Percentiles rank a stretch among this genome's conserved stretches.
These are phyloP conservation scores for Cotesia vestalis DNA, from an alignment of 1,140 invertebrate species.

Conservation along the genomic window DNA sequence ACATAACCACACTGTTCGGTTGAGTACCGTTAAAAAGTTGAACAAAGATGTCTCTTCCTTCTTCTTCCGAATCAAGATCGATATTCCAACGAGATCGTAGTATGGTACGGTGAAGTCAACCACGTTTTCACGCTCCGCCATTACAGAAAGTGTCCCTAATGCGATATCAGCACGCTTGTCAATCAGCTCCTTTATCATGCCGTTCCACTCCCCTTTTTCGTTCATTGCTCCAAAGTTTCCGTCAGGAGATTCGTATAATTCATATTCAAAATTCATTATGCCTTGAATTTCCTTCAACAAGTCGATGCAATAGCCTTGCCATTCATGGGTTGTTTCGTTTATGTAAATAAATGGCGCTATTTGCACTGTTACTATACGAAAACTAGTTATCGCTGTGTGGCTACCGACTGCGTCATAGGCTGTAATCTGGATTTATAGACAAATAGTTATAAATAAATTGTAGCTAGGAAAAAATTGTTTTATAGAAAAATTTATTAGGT, in stretches of 20 bases:
- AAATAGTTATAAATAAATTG: no score
- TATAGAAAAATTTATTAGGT: no score
- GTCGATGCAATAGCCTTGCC: slow-evolving; percentile 93
- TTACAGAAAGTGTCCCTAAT: slow-evolving; percentile 86
- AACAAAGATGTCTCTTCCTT: slow-evolving; percentile 87
- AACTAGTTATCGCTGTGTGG: slow-evolving; percentile 81
- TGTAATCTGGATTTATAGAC: slow-evolving; percentile 51
- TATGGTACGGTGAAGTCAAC: slow-evolving; percentile 95
- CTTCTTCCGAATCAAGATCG: slow-evolving; percentile 88
- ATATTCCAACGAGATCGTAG: slow-evolving; percentile 94
- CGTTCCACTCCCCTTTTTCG: slow-evolving; percentile 88
- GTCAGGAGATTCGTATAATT: slow-evolving; percentile 81
- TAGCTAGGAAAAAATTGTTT: no score
- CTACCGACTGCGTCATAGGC: slow-evolving; percentile 75
- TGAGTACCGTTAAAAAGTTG: slow-evolving; percentile 96
- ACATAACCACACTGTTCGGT: slow-evolving; percentile 95
- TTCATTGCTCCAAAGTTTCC: slow-evolving; percentile 86
- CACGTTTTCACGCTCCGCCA: slow-evolving; percentile 93
- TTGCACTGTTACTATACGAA: slow-evolving; percentile 80
- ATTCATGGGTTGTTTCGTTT: slow-evolving; percentile 70
- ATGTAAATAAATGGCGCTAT: slow-evolving; percentile 89
- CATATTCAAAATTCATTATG: slow-evolving; percentile 89
- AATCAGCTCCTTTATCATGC: slow-evolving; percentile 89
- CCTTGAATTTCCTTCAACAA: slow-evolving; percentile 85
- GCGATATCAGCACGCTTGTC: slow-evolving; percentile 92